Percentiles rank a stretch among this genome's conserved stretches.
Conservation (phyloP, 1,140 invertebrate genomes). For the Procambarus virginalis region DNA sequence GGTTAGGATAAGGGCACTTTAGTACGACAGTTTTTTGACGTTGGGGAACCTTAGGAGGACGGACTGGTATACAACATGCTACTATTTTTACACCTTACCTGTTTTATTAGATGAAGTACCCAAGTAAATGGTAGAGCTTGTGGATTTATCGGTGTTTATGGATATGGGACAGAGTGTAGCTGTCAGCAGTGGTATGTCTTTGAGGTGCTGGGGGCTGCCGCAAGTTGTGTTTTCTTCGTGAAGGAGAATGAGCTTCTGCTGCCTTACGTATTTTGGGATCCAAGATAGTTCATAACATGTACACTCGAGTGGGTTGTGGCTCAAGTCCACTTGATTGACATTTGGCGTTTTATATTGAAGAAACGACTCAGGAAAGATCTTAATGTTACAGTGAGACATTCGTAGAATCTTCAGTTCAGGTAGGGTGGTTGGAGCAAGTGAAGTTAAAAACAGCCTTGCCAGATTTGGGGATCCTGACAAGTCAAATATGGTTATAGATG, state of each 20-base stretch:
- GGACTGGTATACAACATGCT: too few species aligned
- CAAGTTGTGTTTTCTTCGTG: constrained; percentile 36
- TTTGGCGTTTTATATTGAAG: constrained; percentile 16
- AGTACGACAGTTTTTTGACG: too few species aligned
- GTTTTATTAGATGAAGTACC: not conserved
- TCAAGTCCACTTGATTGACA: constrained; percentile 25
- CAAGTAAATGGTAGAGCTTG: not conserved
- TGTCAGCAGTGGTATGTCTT: constrained; percentile 22
- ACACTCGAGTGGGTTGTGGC: constrained; percentile 41
- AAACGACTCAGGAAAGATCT: not conserved
- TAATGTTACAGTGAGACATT: constrained; percentile 31
- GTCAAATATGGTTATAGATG: constrained; percentile 23
- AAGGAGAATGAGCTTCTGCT: constrained; percentile 13
- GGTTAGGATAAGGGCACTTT: too few species aligned
- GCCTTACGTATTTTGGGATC: constrained; percentile 48
- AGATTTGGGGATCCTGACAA: constrained; percentile 29
- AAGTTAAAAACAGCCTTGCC: constrained; percentile 10
- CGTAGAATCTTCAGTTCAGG: not conserved
- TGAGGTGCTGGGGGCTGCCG: constrained; percentile 12
- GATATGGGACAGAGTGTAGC: constrained; percentile 34
- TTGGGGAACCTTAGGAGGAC: too few species aligned
- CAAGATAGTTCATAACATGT: constrained; percentile 40
- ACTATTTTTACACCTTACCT: not conserved
- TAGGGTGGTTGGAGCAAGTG: not conserved
- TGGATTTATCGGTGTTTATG: not conserved